Percentiles rank a stretch among this genome's conserved stretches.
These are phyloP conservation scores for Corythornis vintsioides DNA, from an alignment of 2,113 vertebrate genomes.

Conservation along the genomic window DNA sequence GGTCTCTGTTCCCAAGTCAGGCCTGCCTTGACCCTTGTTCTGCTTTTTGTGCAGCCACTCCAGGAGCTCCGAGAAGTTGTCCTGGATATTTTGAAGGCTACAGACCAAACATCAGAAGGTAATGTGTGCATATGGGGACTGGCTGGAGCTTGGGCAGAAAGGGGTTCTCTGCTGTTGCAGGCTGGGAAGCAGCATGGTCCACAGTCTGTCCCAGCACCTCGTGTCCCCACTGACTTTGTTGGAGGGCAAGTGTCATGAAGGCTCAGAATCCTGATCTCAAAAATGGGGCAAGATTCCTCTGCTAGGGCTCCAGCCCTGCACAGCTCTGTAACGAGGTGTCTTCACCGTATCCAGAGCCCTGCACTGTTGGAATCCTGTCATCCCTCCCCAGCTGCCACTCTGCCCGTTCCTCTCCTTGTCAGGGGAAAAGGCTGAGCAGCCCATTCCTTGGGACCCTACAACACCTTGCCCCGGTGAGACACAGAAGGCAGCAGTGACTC, in stretches of 20 bases:
- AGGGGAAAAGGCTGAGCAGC: background rate
- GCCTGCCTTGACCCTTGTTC: background rate
- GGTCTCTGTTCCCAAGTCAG: background rate
- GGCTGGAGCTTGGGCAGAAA: background rate
- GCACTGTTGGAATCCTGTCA: accelerated
- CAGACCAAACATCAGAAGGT: conserved; percentile 56
- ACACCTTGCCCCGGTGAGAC: background rate
- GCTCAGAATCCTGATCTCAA: background rate
- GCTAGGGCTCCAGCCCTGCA: background rate
- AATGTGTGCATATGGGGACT: accelerated
- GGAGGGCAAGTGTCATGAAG: background rate
- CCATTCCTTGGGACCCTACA: accelerated
- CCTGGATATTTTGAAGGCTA: conserved; percentile 58
- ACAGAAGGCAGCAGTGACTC: background rate
- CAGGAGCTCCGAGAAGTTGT: conserved; percentile 66
- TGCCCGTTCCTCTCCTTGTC: background rate
- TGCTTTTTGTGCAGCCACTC: conserved; percentile 65
- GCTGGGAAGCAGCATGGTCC: accelerated
- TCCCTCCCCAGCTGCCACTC: background rate
- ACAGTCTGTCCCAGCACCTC: background rate
- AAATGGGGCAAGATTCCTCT: background rate
- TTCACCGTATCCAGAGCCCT: accelerated
- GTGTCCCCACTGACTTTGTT: background rate
- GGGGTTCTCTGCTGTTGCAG: background rate
- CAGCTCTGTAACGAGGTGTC: background rate